Conservation (phyloP, 2,888 invertebrate species). For the Seira sanloemensis region DNA sequence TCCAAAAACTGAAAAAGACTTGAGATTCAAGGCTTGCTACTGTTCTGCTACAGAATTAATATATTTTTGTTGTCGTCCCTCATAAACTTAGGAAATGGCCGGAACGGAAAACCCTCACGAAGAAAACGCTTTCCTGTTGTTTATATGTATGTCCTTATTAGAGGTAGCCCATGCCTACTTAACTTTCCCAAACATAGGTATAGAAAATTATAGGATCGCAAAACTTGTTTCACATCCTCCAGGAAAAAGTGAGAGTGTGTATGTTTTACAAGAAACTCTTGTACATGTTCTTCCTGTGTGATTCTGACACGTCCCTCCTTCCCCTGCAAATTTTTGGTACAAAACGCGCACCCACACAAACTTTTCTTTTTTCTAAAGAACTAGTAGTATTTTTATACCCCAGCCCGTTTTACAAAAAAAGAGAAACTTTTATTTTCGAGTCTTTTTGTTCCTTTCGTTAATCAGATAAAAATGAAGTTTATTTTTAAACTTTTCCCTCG, state of each 20-base stretch:
- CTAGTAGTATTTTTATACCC: not conserved
- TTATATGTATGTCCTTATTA: not conserved
- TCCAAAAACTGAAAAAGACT: not conserved
- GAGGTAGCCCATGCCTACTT: too few species aligned
- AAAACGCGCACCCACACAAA: not conserved
- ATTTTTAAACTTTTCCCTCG: too few species aligned
- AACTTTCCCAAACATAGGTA: not conserved
- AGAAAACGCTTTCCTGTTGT: constrained; percentile 12
- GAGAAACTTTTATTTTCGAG: not conserved
- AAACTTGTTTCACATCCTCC: not conserved
- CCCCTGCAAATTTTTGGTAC: not conserved
- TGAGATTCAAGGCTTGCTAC: not conserved
- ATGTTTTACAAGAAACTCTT: not conserved
- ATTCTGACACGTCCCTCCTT: constrained; percentile 5
- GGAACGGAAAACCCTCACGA: constrained; percentile 13
- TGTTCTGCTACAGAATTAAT: not conserved
- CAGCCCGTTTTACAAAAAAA: not conserved
- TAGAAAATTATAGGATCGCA: constrained; percentile 10
- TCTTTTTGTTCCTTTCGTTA: not conserved
- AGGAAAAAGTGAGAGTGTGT: too few species aligned
- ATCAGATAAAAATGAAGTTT: not conserved
- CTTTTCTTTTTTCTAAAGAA: not conserved
- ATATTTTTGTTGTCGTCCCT: constrained; percentile 6
- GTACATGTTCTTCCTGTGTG: constrained; percentile 5
- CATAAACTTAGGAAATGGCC: constrained; percentile 11